Evolutionary conservation across 2,888 invertebrate species (phyloP), one percentile per base, ranked within the genome.

Genomic region (Drosophila siamana): DNA sequence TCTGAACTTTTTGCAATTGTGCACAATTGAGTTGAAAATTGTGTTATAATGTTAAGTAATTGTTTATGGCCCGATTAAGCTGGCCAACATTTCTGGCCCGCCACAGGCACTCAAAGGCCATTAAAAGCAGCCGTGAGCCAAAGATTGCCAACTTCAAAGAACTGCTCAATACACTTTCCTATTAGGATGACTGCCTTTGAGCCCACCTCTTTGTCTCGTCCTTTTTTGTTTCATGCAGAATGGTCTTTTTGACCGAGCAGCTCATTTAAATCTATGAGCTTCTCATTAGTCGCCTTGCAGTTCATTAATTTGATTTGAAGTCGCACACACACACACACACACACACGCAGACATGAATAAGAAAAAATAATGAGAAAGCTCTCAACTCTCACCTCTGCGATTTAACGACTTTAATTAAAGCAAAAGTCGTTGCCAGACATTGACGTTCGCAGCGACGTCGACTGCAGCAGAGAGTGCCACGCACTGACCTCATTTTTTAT

Each of bases 401-500:
- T 70, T 86, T 85, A 85, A 85, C 75, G 85, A 73, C 80, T 86
- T 86, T 85, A 85, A 85, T 85, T 85, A 86, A 86, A 74, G 73
- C 78, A 65, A 69, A 59, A 78, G 75, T 71, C 62, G 50, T 52
- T 54, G 80, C 69, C 80, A 73, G 77, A 70, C 69, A 72, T 67
- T 59, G 78, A 64, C 80, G 69, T n/a, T 15, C 36, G 48, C 61
- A n/a, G 2, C 11, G 13, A 51, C 51, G 24, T 2, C 5, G 30
- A 48, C 48, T 2, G 3, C 28, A 40, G 28, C 47, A 1, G 36
- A 46, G 28, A 6, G 30, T 50, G 59, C 60, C n/a, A 82, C 86
- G 82, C 77, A 80, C 71, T 84, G 85, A 84, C 85, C 84, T 80
- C 81, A 74, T 86, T 84, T 73, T 86, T 83, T 86, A 86, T 83